Percentiles rank a stretch among this genome's conserved stretches.
These are phyloP conservation scores for Limanda limanda DNA, from an alignment of 2,113 vertebrate genomes.

Conservation along the genomic window DNA sequence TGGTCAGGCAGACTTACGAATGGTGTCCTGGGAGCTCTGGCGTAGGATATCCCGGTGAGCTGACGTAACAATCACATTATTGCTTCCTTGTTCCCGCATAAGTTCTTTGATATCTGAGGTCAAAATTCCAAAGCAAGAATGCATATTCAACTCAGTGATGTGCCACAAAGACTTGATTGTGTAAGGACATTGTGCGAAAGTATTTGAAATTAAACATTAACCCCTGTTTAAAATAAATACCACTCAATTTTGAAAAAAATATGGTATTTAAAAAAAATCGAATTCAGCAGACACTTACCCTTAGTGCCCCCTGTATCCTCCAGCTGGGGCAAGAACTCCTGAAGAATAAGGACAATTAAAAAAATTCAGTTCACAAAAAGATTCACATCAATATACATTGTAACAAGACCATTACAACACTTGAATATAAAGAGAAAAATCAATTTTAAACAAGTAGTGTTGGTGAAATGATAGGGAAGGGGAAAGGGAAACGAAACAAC, in stretches of 20 bases:
- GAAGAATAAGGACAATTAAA: slow-evolving; percentile 10
- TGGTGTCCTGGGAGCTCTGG: slow-evolving; percentile 83
- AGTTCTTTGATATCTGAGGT: slow-evolving; percentile 87
- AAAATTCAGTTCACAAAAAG: background rate
- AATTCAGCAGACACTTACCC: slow-evolving; percentile 69
- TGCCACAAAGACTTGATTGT: background rate
- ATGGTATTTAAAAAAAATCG: background rate
- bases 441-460: background rate
- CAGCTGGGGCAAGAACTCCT: slow-evolving; percentile 90
- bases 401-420: background rate
- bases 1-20: slow-evolving; percentile 83
- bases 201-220: background rate
- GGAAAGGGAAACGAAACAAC: background rate
- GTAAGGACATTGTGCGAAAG: background rate
- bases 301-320: slow-evolving; percentile 85
- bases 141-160: background rate
- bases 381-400: background rate
- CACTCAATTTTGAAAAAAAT: too few relatives aligned
- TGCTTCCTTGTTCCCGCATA: slow-evolving; percentile 86
- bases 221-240: too few relatives aligned
- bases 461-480: background rate
- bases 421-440: background rate
- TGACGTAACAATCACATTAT: slow-evolving; percentile 87
- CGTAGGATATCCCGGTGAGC: slow-evolving; percentile 87
- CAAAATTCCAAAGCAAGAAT: background rate